Conservation (phyloP, 2,113 vertebrate species). For the Atlantisia rogersi region DNA sequence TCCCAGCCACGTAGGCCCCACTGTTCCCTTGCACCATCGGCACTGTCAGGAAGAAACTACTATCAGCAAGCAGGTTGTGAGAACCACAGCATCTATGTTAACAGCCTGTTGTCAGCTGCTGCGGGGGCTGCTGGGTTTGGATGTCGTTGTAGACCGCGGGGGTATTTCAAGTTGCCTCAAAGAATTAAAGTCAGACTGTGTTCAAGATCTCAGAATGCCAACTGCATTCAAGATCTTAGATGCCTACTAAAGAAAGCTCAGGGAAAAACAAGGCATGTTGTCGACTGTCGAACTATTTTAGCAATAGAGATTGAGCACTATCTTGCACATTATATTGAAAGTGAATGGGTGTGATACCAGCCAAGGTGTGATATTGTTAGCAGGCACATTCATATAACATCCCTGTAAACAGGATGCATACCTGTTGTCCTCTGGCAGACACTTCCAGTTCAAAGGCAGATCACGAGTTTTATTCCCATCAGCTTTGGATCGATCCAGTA, state of each 20-base stretch:
- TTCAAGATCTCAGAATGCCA: too few species aligned
- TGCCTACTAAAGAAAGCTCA: not conserved
- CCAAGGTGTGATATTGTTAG: not conserved
- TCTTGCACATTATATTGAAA: not conserved
- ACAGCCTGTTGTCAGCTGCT: not conserved
- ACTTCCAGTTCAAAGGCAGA: not conserved
- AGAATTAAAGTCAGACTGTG: not conserved
- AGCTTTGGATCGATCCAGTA: not conserved
- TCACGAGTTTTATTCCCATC: not conserved
- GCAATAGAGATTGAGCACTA: not conserved
- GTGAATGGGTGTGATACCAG: not conserved
- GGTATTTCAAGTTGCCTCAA: not conserved
- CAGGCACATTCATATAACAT: not conserved
- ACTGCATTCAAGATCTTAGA: not conserved
- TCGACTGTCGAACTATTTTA: not conserved
- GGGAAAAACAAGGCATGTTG: not conserved
- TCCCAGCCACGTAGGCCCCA: not conserved
- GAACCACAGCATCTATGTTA: accelerated
- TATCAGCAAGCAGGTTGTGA: not conserved
- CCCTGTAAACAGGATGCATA: not conserved
- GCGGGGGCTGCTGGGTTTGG: not conserved
- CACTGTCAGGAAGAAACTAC: not conserved
- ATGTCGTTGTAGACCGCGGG: not conserved
- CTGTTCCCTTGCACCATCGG: not conserved
- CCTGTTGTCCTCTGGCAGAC: not conserved